Evolutionary conservation across 53 echinoderm and acorn worm species (phyloP).

Genomic region (Patiria pectinifera): DNA sequence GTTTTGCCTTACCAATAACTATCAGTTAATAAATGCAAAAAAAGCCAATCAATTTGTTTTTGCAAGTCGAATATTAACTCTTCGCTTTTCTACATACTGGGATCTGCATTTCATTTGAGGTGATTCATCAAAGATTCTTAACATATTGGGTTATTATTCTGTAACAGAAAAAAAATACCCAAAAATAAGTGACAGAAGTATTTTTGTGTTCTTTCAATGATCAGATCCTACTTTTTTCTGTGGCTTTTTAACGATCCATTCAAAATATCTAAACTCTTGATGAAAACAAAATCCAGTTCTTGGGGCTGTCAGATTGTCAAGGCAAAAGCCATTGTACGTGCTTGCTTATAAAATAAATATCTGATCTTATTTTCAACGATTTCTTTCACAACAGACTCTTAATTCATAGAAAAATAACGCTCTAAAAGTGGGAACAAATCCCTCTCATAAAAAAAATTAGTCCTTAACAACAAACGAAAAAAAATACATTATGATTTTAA

Average conservation of each 20-base stretch:
- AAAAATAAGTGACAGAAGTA: neutral
- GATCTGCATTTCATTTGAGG: neutral
- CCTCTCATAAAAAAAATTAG: neutral
- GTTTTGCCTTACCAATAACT: slow-evolving; percentile 38
- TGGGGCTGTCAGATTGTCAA: slow-evolving; percentile 5
- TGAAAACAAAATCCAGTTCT: neutral
- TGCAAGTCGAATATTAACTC: no score
- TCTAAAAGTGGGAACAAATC: neutral
- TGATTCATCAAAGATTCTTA: neutral
- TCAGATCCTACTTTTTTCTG: neutral
- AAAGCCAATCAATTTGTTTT: no score
- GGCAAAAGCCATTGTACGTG: slow-evolving; percentile 40
- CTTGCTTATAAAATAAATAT: slow-evolving; percentile 42
- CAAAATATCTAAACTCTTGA: neutral
- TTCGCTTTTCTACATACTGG: neutral
- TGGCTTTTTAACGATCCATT: no score
- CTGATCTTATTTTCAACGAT: slow-evolving; percentile 15
- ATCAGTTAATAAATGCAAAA: no score
- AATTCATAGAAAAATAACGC: neutral
- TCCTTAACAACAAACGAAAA: neutral
- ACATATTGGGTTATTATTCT: neutral
- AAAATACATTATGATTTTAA: neutral
- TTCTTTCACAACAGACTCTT: slow-evolving; percentile 47
- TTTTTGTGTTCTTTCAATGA: neutral
- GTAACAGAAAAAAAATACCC: no score